Conservation (phyloP, 2,797 vertebrate species). For the Tapirus indicus region DNA sequence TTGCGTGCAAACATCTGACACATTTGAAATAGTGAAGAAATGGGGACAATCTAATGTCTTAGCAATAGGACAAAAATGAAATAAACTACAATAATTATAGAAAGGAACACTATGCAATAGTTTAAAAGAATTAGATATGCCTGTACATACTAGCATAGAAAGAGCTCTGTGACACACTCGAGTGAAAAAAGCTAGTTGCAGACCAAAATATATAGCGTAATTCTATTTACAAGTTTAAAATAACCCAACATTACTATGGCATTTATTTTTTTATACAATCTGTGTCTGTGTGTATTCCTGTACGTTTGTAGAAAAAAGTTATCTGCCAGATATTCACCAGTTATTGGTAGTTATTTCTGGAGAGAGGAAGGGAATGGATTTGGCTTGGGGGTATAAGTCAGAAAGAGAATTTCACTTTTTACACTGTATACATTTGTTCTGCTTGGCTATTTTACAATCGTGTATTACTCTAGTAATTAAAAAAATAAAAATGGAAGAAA, state of each 20-base stretch:
- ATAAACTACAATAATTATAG: neutral
- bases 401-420: conserved; percentile 56
- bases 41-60: neutral
- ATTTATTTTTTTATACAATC: conserved; percentile 4
- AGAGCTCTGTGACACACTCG: neutral
- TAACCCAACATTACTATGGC: neutral
- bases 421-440: neutral
- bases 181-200: neutral
- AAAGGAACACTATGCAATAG: neutral
- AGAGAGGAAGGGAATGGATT: neutral
- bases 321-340: neutral
- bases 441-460: conserved; percentile 36
- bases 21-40: neutral
- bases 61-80: neutral
- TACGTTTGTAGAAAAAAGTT: neutral
- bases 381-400: neutral
- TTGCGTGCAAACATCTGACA: neutral
- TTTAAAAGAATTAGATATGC: neutral
- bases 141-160: neutral
- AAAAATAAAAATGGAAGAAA: neutral
- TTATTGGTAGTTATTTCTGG: neutral
- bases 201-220: neutral
- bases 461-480: conserved; percentile 42
- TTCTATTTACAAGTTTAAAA: conserved; percentile 33
- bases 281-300: neutral